Evolutionary conservation across 2,113 vertebrate genomes (phyloP), one percentile per base, ranked within the genome.

Genomic region (Leucoraja erinaceus): DNA sequence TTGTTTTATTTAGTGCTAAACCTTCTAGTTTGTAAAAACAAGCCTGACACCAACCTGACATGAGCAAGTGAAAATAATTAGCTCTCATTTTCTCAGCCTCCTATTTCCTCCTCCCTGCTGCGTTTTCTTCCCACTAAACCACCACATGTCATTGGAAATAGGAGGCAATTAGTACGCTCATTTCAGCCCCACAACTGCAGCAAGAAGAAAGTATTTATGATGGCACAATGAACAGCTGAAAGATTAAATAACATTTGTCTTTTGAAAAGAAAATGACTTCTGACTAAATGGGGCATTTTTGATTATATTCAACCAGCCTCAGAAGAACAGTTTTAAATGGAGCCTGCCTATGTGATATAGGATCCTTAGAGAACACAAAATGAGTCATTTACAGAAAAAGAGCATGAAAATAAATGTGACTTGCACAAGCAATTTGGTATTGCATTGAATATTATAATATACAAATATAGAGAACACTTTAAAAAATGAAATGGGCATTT

Each of bases 231-330:
- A 99, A 98, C 99, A 99, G 99, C 99, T 99, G 99, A 99, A 99
- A 99, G 99, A 99, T 99, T 99, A 99, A 99, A 99, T 99, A 99
- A 99, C 99, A 98, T 99, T 99, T 99, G 98, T 98, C 98, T 99
- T 99, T 99, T 99, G 98, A 99, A 99, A 99, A 98, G 98, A 99
- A 99, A 99, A 99, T 99, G 98, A 99, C 99, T 99, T 99, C 98
- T 99, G 98, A 98, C 98, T 98, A 99, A 99, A 99, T 99, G 98
- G 98, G 98, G 98, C 98, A 99, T 99, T 99, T 99, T 98, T 99
- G 98, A 99, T 99, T 98, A 98, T 98, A 99, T 98, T 99, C 98
- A 98, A 99, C 98, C 98, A 98, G 98, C 97, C 98, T 98, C 98
- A 98, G 97, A 98, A 98, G 98, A 98, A 97, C 98, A 97, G 97